Percentiles rank a stretch among this genome's conserved stretches.
Conservation (phyloP, 2,888 invertebrate species). For the Meloe dianella region DNA sequence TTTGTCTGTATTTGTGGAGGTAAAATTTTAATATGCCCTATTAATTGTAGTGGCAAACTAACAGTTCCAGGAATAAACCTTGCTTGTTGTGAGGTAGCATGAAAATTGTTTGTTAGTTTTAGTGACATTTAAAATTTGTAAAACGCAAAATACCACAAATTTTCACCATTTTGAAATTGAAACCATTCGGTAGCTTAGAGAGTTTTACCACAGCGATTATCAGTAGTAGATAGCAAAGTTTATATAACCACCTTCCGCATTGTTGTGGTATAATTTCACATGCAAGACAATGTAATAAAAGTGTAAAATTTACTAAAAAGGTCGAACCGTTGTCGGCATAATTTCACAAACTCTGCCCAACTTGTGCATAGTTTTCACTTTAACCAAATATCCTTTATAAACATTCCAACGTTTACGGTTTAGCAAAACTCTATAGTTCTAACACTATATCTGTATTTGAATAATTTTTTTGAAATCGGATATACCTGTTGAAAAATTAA, state of each 20-base stretch:
- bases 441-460: too few relatives aligned
- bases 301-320: slow-evolving; percentile 35
- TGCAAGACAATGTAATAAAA: slow-evolving; percentile 33
- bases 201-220: neutral
- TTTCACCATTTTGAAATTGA: neutral
- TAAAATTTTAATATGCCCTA: too few relatives aligned
- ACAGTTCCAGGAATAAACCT: too few relatives aligned
- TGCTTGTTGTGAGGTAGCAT: too few relatives aligned
- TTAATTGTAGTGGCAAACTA: too few relatives aligned
- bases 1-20: too few relatives aligned
- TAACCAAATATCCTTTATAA: slow-evolving; percentile 33
- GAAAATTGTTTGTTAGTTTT: too few relatives aligned
- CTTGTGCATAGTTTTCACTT: slow-evolving; percentile 39
- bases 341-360: slow-evolving; percentile 36
- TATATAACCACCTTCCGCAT: slow-evolving; percentile 1
- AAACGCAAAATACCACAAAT: neutral
- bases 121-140: neutral
- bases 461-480: too few relatives aligned
- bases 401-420: slow-evolving; percentile 30
- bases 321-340: slow-evolving; percentile 34
- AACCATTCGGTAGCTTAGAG: neutral
- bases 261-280: slow-evolving; percentile 26
- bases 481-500: neutral
- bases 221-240: neutral
- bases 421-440: neutral